Conservation (phyloP, 2,797 vertebrate species). For the Antennarius maculatus region DNA sequence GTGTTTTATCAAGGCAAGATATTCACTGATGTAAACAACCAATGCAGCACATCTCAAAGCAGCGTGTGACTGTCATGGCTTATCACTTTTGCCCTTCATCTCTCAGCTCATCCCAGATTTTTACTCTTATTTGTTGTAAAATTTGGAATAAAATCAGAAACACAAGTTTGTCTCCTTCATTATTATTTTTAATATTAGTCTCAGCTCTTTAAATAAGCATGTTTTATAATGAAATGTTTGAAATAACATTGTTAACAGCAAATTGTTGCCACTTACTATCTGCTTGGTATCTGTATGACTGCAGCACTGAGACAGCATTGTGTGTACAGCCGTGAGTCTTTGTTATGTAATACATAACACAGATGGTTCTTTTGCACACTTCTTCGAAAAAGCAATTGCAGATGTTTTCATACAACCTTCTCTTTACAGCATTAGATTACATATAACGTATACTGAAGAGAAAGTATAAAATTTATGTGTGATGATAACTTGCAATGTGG, state of each 20-base stretch:
- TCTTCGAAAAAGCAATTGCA: background rate
- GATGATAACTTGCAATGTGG: background rate
- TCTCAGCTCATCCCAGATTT: conserved; percentile 9
- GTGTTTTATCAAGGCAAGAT: conserved; percentile 54
- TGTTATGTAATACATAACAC: background rate
- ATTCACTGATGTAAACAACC: conserved; percentile 48
- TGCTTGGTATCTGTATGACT: conserved; percentile 8
- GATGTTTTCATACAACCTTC: background rate
- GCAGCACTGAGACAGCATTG: conserved; percentile 3
- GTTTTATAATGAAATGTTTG: conserved; percentile 24
- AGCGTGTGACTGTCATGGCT: conserved; percentile 35
- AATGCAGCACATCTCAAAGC: conserved; percentile 30
- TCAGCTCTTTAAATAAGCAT: conserved; percentile 10
- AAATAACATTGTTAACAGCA: conserved; percentile 36
- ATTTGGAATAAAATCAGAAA: conserved; percentile 22
- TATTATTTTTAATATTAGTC: background rate
- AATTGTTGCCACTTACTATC: conserved; percentile 7
- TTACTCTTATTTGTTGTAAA: conserved; percentile 21
- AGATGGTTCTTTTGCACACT: background rate
- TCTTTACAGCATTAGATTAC: background rate
- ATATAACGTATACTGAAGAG: background rate
- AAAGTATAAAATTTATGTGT: background rate
- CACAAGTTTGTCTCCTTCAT: background rate
- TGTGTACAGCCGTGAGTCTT: background rate
- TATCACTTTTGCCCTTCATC: conserved; percentile 23